These are phyloP conservation scores for Empis livida DNA, from an alignment of 2,888 invertebrate species.

Conservation along the genomic window DNA sequence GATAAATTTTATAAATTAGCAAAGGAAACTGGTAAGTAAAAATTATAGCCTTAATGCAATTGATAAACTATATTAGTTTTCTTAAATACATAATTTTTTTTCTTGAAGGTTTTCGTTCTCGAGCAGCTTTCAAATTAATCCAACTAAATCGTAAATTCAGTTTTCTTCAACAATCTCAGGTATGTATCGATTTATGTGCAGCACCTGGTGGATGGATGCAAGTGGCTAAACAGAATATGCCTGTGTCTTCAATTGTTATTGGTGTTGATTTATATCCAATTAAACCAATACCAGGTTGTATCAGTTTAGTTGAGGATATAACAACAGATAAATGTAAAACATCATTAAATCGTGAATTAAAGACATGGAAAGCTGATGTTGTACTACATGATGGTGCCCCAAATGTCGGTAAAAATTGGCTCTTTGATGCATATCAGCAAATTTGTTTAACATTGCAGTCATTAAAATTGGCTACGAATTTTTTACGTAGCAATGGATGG, in stretches of 20 bases:
- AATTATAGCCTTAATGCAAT: no score
- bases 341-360: conserved; percentile 68
- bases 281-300: conserved; percentile 78
- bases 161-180: conserved; percentile 89
- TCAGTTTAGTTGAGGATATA: conserved; percentile 85
- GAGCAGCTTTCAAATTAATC: conserved; percentile 98
- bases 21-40: conserved; percentile 81
- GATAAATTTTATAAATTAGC: conserved; percentile 98
- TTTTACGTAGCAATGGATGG: conserved; percentile 84
- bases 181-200: conserved; percentile 96
- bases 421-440: conserved; percentile 94
- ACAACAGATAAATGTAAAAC: conserved; percentile 88
- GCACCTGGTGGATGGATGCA: conserved; percentile 99
- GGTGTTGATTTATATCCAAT: conserved; percentile 96
- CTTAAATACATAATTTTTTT: neutral
- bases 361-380: conserved; percentile 94
- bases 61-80: neutral
- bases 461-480: conserved; percentile 79
- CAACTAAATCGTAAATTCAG: conserved; percentile 95
- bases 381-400: conserved; percentile 97
- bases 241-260: conserved; percentile 84
- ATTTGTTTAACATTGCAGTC: conserved; percentile 84
- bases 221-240: conserved; percentile 96
- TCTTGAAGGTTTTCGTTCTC: conserved; percentile 75
- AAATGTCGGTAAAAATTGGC: conserved; percentile 93